These are phyloP conservation scores for Drosophila algonquin DNA, from an alignment of 2,888 invertebrate genomes.

Conservation along the genomic window DNA sequence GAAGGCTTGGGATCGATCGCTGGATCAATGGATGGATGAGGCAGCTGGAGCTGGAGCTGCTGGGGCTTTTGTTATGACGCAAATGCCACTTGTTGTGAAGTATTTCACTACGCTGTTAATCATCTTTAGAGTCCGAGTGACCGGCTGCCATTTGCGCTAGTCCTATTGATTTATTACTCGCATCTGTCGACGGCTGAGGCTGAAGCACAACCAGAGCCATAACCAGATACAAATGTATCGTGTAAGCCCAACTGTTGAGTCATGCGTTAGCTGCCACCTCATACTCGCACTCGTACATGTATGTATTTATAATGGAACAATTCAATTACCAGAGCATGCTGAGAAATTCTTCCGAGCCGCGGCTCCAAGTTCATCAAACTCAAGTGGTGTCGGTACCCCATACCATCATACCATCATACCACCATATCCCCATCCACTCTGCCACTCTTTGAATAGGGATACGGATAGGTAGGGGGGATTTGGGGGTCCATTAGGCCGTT, in stretches of 20 bases:
- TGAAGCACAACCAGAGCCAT: neutral
- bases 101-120: conserved; percentile 35
- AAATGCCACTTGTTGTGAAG: conserved; percentile 72
- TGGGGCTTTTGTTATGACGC: conserved; percentile 65
- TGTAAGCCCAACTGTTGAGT: conserved; percentile 64
- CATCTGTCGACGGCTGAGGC: conserved; percentile 41
- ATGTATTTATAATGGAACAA: conserved; percentile 66
- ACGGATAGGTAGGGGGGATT: neutral
- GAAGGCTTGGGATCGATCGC: conserved; percentile 21
- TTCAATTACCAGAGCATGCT: conserved; percentile 67
- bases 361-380: conserved; percentile 72
- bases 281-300: conserved; percentile 21
- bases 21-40: neutral
- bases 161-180: conserved; percentile 66
- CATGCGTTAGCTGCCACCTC: conserved; percentile 42
- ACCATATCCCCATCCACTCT: neutral
- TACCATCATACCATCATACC: neutral
- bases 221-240: conserved; percentile 58
- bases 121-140: conserved; percentile 6
- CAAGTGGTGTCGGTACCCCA: conserved; percentile 36
- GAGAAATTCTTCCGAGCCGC: conserved; percentile 51
- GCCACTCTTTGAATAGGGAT: neutral
- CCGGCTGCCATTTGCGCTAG: conserved; percentile 36
- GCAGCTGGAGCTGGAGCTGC: neutral
- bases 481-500: conserved; percentile 49